These are phyloP conservation scores for Artibeus lituratus DNA, from an alignment of 2,797 vertebrate genomes.

Conservation along the genomic window DNA sequence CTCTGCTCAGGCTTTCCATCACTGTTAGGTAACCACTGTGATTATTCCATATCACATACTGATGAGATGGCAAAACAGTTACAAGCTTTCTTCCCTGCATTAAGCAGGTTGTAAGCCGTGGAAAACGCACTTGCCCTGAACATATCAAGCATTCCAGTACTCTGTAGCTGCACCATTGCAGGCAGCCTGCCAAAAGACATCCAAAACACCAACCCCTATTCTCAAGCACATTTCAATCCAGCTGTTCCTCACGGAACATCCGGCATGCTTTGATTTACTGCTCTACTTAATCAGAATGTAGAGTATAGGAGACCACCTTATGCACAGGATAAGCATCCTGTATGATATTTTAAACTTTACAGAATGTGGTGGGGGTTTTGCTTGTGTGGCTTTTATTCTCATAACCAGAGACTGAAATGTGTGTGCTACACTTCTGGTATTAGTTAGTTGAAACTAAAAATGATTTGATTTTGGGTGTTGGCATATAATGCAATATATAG, in stretches of 20 bases:
- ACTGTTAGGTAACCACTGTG: constrained; percentile 81
- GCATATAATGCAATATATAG: not conserved
- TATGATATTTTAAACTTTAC: constrained; percentile 55
- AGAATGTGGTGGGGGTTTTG: not conserved
- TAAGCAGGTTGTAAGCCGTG: constrained; percentile 80
- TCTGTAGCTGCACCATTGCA: constrained; percentile 74
- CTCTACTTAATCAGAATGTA: constrained; percentile 76
- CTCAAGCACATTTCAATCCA: constrained; percentile 82
- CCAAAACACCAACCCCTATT: constrained; percentile 56
- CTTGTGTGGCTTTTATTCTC: constrained; percentile 15
- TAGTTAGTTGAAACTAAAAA: not conserved
- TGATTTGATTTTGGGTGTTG: not conserved
- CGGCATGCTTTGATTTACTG: constrained; percentile 78
- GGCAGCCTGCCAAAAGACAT: constrained; percentile 76
- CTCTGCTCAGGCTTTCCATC: constrained; percentile 78
- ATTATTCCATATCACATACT: constrained; percentile 81
- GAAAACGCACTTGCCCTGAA: constrained; percentile 80
- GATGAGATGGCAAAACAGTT: constrained; percentile 82
- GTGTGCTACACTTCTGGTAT: not conserved
- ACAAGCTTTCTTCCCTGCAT: constrained; percentile 74
- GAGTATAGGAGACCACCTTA: constrained; percentile 53
- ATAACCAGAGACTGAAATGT: constrained; percentile 27
- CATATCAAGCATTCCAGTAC: constrained; percentile 78
- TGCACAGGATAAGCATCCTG: constrained; percentile 57
- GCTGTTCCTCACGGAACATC: constrained; percentile 78